These are phyloP conservation scores for Dasyprocta punctata DNA, from an alignment of 2,113 vertebrate species.

Conservation along the genomic window DNA sequence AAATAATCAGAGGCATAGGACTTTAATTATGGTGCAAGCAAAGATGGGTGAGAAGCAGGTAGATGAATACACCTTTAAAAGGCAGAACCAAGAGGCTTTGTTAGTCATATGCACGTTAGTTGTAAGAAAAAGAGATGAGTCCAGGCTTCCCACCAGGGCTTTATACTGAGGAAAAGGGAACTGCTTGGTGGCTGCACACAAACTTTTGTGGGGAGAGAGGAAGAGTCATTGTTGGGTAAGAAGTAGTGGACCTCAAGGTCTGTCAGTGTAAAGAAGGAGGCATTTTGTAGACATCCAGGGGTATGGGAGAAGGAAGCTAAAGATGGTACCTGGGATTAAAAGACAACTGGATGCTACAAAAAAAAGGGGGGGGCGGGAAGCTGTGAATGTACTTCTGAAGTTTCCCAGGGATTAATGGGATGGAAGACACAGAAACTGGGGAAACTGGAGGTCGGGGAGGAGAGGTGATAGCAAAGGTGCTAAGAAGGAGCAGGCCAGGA, in stretches of 20 bases:
- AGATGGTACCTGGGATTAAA: not conserved
- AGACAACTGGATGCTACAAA: not conserved
- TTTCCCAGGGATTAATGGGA: not conserved
- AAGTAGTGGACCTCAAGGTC: too few species aligned
- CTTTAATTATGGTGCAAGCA: not conserved
- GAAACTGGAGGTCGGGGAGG: not conserved
- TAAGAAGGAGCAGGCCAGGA: not conserved
- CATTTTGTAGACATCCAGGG: fast-evolving
- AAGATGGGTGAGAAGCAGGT: not conserved
- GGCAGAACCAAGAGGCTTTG: not conserved
- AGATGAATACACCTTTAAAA: not conserved
- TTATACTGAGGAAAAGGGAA: fast-evolving
- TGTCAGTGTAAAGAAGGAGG: not conserved
- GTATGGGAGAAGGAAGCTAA: too few species aligned
- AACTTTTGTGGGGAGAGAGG: fast-evolving
- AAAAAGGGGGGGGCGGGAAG: too few species aligned
- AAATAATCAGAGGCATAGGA: not conserved
- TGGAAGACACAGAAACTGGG: not conserved
- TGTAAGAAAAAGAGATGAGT: not conserved
- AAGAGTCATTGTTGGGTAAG: too few species aligned
- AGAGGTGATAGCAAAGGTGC: fast-evolving
- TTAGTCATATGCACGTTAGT: fast-evolving
- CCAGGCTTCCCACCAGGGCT: not conserved
- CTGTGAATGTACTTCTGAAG: not conserved
- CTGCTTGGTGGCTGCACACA: not conserved